Conservation (phyloP, 2,797 vertebrate genomes). For the Hozukius guyotensis region DNA sequence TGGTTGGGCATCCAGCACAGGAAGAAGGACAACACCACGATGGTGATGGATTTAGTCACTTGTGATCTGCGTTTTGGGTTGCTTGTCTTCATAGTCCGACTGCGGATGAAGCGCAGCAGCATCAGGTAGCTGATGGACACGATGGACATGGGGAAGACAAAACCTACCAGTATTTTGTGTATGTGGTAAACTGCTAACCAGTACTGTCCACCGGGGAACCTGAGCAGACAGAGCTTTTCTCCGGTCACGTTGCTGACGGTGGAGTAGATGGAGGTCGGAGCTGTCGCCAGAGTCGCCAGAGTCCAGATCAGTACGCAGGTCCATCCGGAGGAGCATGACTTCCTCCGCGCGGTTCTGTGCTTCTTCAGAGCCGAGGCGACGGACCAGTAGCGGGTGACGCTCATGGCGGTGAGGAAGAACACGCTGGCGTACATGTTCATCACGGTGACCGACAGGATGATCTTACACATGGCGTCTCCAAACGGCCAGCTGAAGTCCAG, state of each 20-base stretch:
- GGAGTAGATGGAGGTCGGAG: conserved; percentile 82
- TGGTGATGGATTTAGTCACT: conserved; percentile 82
- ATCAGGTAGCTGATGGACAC: conserved; percentile 82
- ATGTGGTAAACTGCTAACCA: conserved; percentile 86
- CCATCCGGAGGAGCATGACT: conserved; percentile 66
- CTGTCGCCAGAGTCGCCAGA: conserved; percentile 78
- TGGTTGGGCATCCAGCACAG: conserved; percentile 85
- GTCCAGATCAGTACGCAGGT: conserved; percentile 76
- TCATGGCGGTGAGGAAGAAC: conserved; percentile 88
- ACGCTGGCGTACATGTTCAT: conserved; percentile 91
- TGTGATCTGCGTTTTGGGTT: conserved; percentile 74
- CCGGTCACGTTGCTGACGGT: conserved; percentile 79
- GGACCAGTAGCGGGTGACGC: conserved; percentile 84
- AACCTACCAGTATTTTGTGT: conserved; percentile 83
- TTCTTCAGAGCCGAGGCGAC: conserved; percentile 78
- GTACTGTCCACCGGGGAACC: conserved; percentile 81
- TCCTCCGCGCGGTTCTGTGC: conserved; percentile 38
- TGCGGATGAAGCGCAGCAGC: conserved; percentile 78
- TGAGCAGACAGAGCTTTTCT: conserved; percentile 82
- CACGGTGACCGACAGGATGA: conserved; percentile 85
- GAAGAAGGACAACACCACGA: conserved; percentile 81
- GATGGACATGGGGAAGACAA: conserved; percentile 80
- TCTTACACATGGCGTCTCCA: conserved; percentile 86
- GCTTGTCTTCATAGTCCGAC: conserved; percentile 72
- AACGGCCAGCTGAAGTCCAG: conserved; percentile 90